These are phyloP conservation scores for Cosmia trapezina DNA, from an alignment of 2,888 invertebrate genomes.

Conservation along the genomic window DNA sequence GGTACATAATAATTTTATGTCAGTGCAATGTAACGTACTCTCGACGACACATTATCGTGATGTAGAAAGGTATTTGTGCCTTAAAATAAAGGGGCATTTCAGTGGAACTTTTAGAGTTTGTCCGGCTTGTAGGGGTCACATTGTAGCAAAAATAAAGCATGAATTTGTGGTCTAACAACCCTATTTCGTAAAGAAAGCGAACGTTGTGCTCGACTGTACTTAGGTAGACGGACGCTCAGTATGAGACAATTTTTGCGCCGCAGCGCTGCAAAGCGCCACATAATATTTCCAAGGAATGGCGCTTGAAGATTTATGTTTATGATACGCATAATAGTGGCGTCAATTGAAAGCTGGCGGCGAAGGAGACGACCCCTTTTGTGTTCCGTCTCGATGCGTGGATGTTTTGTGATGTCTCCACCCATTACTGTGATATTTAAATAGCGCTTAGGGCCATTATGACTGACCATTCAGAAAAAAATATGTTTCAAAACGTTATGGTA, in stretches of 20 bases:
- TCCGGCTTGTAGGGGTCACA: conserved; percentile 33
- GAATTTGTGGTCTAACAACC: conserved; percentile 50
- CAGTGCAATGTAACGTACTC: conserved; percentile 72
- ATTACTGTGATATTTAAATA: conserved; percentile 75
- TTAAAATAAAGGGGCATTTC: conserved; percentile 67
- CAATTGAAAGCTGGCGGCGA: conserved; percentile 74
- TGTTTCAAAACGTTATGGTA: conserved; percentile 46
- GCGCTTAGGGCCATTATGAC: conserved; percentile 69
- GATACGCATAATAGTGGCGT: conserved; percentile 77
- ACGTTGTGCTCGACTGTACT: conserved; percentile 57
- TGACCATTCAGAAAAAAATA: conserved; percentile 61
- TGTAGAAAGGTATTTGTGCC: conserved; percentile 67
- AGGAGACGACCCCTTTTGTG: conserved; percentile 71
- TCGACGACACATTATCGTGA: conserved; percentile 70
- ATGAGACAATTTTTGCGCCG: conserved; percentile 71
- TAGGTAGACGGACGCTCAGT: conserved; percentile 54
- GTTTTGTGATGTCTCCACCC: conserved; percentile 68
- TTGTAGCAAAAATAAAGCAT: conserved; percentile 50
- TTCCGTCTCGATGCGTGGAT: conserved; percentile 65
- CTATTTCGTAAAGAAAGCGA: conserved; percentile 54
- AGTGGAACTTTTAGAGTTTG: conserved; percentile 59
- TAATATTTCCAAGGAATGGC: conserved; percentile 73
- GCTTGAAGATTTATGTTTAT: conserved; percentile 79
- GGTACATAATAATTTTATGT: conserved; percentile 72
- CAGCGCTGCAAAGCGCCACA: conserved; percentile 70